Base-by-base conservation (phyloP, 2,113 vertebrate species). In the Nesospiza acunhae region DNA sequence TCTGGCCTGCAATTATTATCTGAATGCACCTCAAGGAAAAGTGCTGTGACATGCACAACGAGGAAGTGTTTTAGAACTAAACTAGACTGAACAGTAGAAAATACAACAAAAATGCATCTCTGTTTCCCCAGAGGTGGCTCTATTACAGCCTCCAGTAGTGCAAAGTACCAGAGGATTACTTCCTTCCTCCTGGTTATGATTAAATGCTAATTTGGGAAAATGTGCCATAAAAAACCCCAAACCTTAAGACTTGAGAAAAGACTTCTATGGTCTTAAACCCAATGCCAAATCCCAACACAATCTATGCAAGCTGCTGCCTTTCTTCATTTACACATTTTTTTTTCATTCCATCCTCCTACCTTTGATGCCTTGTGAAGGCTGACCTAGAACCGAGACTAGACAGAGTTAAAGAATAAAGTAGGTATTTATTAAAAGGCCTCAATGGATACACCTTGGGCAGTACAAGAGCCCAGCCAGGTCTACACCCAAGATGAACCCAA, bases 131-230 rank as follows among this genome's bases (percentile, higher is more conserved):
- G 70, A 77, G 88, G 15, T 55, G 42, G 67, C 37, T 94, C 86
- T 44, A 35, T 95, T 95, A 86, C 92, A 92, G 63, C 42, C 60
- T 93, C 81, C 83, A 77, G 58, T 42, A 94, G 37, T 59, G 59
- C 21, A 53, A 90, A 88, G 63, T 80, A 88, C 35, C 46, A 63
- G 42, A 84, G 72, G 27, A 92, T 70, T 80, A 86, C 11, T 90
- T 95, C 90, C 49, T 68, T 96, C 68, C 67, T 68, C 67, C 79
- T 69, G 87, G 60, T 83, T 93, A 78, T 91, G 53, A 95, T 80
- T 88, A 93, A 96, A 91, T 82, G 59, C 70, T 88, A 75, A 92
- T 93, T 80, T 94, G 39, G 53, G 90, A 93, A 87, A 69, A 91
- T 39, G 26, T 66, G 76, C 30, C 13, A 69, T 30, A 9, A 76